Evolutionary conservation across 2,797 vertebrate species (phyloP), one percentile per base, ranked within the genome.

Genomic region (Brachyrhaphis roseni): DNA sequence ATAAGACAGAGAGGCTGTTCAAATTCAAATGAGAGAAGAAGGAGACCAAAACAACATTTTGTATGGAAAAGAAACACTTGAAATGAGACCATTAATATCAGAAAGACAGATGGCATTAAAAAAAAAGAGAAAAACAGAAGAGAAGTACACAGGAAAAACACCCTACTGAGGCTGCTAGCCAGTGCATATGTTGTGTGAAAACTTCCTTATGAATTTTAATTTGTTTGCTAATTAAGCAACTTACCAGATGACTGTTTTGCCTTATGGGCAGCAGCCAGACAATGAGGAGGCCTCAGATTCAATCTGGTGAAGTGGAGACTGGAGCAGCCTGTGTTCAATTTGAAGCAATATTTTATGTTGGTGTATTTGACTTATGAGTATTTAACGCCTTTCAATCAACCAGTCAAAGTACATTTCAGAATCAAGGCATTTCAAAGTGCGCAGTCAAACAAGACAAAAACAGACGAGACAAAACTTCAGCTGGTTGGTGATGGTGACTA

Each of bases 181-280:
- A 12, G 77, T 83, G 76, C 89, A 89, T 91, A 87, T 91, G 88
- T 83, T 89, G 83, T 80, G 88, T 87, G 78, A 80, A 87, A 81
- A 83, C 81, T 75, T 34, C 55, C 62, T 20, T 74, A 76, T 89
- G 82, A 87, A 89, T 90, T 82, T 85, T 83, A 85, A 89, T 88
- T 80, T 84, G 80, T 82, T 82, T 86, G 72, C 78, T 86, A 76
- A 89, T 89, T 92, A 90, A 85, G 51, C 74, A 76, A 75, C 77
- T 62, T 82, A 45, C 74, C 88, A 90, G 85, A 88, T 89, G 90
- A 91, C 11, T 18, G 36, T 75, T 70, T 78, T 78, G 80, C 76
- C 72, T 73, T 12, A 15, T 4, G 8, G 51, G 70, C 74, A 81
- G 81, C 45, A 72, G 75, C 23, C 41, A 46, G 51, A 46, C n/a